A percentile compares a stretch with the other conserved stretches of the same genome.
These are phyloP conservation scores for Otocyon megalotis DNA, from an alignment of 2,113 vertebrate species.

Conservation along the genomic window DNA sequence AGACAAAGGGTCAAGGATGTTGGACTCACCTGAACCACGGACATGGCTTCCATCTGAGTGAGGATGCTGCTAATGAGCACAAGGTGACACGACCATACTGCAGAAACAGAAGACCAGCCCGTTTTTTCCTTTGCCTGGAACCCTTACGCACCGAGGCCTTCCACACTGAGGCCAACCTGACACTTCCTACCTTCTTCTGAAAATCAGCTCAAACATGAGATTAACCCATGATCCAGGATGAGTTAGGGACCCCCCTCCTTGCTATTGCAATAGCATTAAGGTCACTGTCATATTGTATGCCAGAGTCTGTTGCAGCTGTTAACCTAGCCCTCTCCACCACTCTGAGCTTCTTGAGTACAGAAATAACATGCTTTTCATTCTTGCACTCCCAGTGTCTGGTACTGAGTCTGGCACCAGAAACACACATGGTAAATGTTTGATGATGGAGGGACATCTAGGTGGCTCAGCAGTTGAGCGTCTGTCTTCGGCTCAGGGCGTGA, in stretches of 20 bases:
- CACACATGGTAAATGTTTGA: neutral
- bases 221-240: too few species aligned
- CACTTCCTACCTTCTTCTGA: neutral
- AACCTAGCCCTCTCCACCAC: neutral
- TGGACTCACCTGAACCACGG: neutral
- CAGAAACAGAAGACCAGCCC: too few species aligned
- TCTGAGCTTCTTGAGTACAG: neutral
- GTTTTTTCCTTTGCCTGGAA: neutral
- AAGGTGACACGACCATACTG: too few species aligned
- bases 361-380: neutral
- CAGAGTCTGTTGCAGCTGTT: neutral
- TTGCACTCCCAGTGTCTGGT: too few species aligned
- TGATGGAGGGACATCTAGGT: too few species aligned
- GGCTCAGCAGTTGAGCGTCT: too few species aligned
- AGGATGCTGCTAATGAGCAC: neutral
- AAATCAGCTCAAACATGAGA: neutral
- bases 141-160: neutral
- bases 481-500: too few species aligned
- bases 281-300: neutral
- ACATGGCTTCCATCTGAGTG: neutral
- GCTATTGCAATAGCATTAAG: neutral
- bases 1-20: neutral
- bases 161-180: neutral
- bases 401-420: neutral
- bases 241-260: neutral